Evolutionary conservation across 1,140 invertebrate species (phyloP), one percentile per base, ranked within the genome.

Genomic region (Papilio helenus): DNA sequence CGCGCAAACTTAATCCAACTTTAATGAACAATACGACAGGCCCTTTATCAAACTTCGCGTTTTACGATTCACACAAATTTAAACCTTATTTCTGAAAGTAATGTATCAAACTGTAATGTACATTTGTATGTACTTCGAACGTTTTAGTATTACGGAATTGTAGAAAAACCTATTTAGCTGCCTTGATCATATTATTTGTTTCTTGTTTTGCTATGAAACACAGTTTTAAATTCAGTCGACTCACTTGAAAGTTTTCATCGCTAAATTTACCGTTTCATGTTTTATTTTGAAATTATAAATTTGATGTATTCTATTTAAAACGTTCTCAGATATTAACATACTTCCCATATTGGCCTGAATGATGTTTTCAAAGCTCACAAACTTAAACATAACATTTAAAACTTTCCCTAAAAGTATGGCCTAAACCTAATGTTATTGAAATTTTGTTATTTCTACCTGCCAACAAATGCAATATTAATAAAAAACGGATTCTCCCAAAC

Each of bases 21-120:
- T 95, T 93, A 95, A 95, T 95, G 94, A 95, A 95, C 94, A 95
- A 93, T 93, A 91, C 92, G 94, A 95, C 94, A 95, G 94, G 87
- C 92, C 93, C 91, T 95, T 95, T 95, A 95, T 95, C 94, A 95
- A 95, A 95, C 94, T 95, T 95, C 92, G 90, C 87, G 92, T 88
- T 91, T 92, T 88, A 88, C 82, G 90, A 87, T 73, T 61, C 72
- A 81, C 46, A 23, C 39, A 9, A 89, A 77, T 84, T 58, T 79
- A 39, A 76, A 88, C 85, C 82, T 82, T 88, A 90, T 79, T 18
- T 12, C 5, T 18, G 4, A 34, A 2, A 5, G 10, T 39, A 23
- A 2, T 18, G 16, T 20, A 29, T 76, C 85, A 77, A 73, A 83
- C 79, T 80, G 42, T 83, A 77, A 82, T 85, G 86, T 12, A 14